Conservation (phyloP, 1,140 invertebrate genomes). For the Musca vetustissima region DNA sequence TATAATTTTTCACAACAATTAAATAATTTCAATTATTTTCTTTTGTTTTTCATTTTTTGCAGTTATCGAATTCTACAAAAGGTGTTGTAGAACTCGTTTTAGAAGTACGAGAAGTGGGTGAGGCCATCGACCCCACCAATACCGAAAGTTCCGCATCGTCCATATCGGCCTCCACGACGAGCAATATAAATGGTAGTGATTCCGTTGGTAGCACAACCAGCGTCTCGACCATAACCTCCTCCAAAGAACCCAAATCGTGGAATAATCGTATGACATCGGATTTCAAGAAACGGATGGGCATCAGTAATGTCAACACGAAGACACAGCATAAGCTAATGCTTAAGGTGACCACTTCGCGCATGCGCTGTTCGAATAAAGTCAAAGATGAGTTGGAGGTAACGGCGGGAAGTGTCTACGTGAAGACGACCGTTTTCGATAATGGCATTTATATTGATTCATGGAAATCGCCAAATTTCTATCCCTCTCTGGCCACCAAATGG, state of each 20-base stretch:
- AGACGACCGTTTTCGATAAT: conserved; percentile 71
- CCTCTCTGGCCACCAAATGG: conserved; percentile 67
- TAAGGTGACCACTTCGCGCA: conserved; percentile 45
- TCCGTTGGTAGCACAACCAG: background rate
- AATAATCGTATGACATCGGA: conserved; percentile 45
- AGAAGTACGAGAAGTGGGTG: conserved; percentile 43
- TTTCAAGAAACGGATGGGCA: conserved; percentile 49
- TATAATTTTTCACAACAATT: no score
- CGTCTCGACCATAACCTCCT: background rate
- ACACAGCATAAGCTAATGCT: conserved; percentile 32
- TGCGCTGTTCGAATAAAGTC: conserved; percentile 53
- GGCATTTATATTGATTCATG: conserved; percentile 71
- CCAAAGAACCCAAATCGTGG: conserved; percentile 29
- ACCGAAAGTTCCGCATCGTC: background rate
- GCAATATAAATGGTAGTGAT: background rate
- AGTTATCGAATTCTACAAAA: conserved; percentile 46
- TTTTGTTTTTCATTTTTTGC: conserved; percentile 14
- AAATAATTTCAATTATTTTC: background rate
- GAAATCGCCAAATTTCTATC: conserved; percentile 72
- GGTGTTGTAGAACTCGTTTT: conserved; percentile 47
- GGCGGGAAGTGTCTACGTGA: conserved; percentile 65
- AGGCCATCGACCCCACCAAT: conserved; percentile 4
- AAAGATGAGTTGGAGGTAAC: conserved; percentile 52
- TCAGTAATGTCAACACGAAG: conserved; percentile 38
- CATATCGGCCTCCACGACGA: background rate